These are phyloP conservation scores for Bembecia ichneumoniformis DNA, from an alignment of 2,888 invertebrate genomes.

Conservation along the genomic window DNA sequence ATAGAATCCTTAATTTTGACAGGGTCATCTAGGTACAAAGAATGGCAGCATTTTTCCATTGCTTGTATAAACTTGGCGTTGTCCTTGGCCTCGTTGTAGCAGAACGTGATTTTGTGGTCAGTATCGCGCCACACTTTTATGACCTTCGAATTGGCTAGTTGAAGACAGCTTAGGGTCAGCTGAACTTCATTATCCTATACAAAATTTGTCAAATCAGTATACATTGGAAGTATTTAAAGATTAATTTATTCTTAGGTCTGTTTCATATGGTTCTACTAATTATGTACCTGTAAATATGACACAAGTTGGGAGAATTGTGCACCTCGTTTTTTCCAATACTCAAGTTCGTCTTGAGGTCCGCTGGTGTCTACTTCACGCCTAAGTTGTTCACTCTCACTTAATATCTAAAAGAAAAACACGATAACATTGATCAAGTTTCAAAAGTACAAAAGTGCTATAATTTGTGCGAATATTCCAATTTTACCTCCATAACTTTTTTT, in stretches of 20 bases:
- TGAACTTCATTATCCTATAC: constrained; percentile 80
- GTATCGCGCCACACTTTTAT: constrained; percentile 86
- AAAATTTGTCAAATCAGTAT: not conserved
- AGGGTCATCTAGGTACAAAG: constrained; percentile 92
- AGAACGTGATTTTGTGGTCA: constrained; percentile 92
- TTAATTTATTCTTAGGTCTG: no score
- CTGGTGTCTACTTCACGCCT: constrained; percentile 92
- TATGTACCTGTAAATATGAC: constrained; percentile 76
- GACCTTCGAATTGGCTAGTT: constrained; percentile 83
- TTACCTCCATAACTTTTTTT: constrained; percentile 81
- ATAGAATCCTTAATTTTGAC: constrained; percentile 93
- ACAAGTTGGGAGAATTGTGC: constrained; percentile 93
- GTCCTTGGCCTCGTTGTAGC: constrained; percentile 95
- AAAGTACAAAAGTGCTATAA: not conserved
- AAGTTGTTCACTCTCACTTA: constrained; percentile 93
- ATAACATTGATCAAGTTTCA: not conserved
- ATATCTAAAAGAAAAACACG: constrained; percentile 47
- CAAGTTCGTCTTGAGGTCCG: constrained; percentile 94
- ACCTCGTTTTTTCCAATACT: constrained; percentile 96
- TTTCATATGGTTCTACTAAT: no score
- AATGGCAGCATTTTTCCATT: constrained; percentile 95
- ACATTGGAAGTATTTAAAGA: not conserved
- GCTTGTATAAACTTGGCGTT: constrained; percentile 94
- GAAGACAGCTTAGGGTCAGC: constrained; percentile 82
- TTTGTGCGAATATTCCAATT: not conserved